Percentiles rank a stretch among this genome's conserved stretches.
These are phyloP conservation scores for Erpetoichthys calabaricus DNA, from an alignment of 2,797 vertebrate genomes.

Conservation along the genomic window DNA sequence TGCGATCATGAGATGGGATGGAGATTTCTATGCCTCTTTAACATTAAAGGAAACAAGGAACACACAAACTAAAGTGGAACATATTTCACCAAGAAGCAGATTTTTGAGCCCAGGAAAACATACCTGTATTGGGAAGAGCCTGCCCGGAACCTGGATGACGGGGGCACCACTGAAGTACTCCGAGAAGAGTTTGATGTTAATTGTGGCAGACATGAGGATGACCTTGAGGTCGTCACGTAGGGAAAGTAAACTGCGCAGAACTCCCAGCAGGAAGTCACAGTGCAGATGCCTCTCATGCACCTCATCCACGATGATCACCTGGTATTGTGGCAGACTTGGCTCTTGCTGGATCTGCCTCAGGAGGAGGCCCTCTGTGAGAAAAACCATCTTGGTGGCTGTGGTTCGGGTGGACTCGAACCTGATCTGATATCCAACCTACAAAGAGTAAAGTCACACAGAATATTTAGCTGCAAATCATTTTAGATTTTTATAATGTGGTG, in stretches of 20 bases:
- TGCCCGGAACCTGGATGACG: conserved; percentile 77
- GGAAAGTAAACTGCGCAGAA: conserved; percentile 57
- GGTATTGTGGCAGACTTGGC: conserved; percentile 46
- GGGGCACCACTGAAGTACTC: conserved; percentile 63
- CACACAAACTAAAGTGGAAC: too few species aligned
- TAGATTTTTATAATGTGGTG: too few species aligned
- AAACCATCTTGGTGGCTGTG: conserved; percentile 59
- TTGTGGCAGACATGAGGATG: conserved; percentile 88
- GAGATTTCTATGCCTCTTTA: too few species aligned
- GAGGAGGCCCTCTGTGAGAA: conserved; percentile 80
- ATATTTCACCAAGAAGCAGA: too few species aligned
- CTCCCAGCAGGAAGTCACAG: conserved; percentile 74
- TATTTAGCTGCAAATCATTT: too few species aligned
- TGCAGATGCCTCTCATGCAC: conserved; percentile 85
- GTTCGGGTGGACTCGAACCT: conserved; percentile 78
- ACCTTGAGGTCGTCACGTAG: conserved; percentile 55
- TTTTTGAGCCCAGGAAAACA: background rate
- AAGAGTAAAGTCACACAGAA: accelerated
- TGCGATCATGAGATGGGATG: too few species aligned
- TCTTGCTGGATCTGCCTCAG: conserved; percentile 76
- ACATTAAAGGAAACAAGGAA: too few species aligned
- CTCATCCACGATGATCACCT: conserved; percentile 72
- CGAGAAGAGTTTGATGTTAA: conserved; percentile 80
- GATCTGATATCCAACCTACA: conserved; percentile 81
- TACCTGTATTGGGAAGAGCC: conserved; percentile 76